Conservation (phyloP, 2,888 invertebrate genomes). For the Agonopterix subpropinquella region DNA sequence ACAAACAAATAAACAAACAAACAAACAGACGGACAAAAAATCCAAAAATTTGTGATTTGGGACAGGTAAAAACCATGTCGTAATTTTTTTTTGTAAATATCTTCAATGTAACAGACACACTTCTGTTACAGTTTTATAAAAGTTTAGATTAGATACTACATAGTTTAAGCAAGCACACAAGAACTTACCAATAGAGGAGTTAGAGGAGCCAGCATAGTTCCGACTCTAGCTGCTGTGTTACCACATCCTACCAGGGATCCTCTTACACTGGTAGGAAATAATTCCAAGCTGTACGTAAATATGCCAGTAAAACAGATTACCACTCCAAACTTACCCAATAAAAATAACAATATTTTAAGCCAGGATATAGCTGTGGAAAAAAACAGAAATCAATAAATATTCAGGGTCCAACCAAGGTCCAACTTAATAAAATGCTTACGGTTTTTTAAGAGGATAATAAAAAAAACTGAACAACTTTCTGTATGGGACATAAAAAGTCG, state of each 20-base stretch:
- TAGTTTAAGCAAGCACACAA: too few species aligned
- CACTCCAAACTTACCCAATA: slow-evolving; percentile 46
- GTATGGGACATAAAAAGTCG: too few species aligned
- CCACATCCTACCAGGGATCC: slow-evolving; percentile 52
- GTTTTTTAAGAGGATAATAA: not conserved
- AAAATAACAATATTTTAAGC: slow-evolving; percentile 44
- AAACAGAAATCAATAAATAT: not conserved
- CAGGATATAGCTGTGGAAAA: slow-evolving; percentile 41
- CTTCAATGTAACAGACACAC: too few species aligned
- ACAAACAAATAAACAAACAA: too few species aligned
- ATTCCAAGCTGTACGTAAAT: slow-evolving; percentile 51
- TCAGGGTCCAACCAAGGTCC: too few species aligned
- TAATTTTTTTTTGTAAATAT: too few species aligned
- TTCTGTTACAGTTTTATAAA: too few species aligned
- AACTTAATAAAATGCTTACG: not conserved
- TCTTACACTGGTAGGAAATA: slow-evolving; percentile 55
- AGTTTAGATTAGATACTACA: not conserved
- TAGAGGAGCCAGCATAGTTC: slow-evolving; percentile 51
- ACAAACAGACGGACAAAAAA: too few species aligned
- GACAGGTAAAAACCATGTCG: too few species aligned
- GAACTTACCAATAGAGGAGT: slow-evolving; percentile 48
- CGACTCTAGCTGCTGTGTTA: slow-evolving; percentile 46
- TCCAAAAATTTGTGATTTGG: too few species aligned
- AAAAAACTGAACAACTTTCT: too few species aligned
- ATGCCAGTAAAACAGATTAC: slow-evolving; percentile 54